Evolutionary conservation across 2,113 vertebrate species (phyloP), one percentile per base, ranked within the genome.

Genomic region (Peromyscus polionotus): DNA sequence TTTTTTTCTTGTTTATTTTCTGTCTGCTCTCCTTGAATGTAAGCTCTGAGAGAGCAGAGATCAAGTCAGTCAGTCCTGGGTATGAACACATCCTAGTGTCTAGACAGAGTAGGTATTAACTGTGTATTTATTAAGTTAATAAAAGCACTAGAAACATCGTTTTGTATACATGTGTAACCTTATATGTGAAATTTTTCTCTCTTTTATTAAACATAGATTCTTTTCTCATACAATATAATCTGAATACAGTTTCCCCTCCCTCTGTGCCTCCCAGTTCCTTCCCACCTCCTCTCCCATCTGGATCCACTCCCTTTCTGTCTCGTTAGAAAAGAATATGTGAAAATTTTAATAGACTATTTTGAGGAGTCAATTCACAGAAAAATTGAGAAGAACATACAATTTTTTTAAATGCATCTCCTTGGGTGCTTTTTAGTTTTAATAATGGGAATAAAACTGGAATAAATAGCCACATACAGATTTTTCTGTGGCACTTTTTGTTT

Each of bases 1-100:
- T 65, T 22, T 86, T 70, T 89, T 75, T 86, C 28, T 57, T 97
- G 97, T 98, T 97, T 97, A 97, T 95, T 97, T 97, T 98, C 97
- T 97, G 97, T 98, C 97, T 98, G 93, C 85, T 81, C 45, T 94
- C 33, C 54, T 91, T 93, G 94, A 95, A 76, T 73, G 80, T 91
- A 97, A 96, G 95, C 85, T 76, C 95, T 93, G 92, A 97, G 57
- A 59, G 45, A 95, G 24, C 28, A 76, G 48, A 63, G 72, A 72
- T 90, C n/a, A 20, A 80, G 81, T 73, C 85, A 68, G 36, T 80
- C 42, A 51, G 51, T 11, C 51, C 26, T 90, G 28, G 77, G 84
- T 54, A 36, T 94, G 94, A 97, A 96, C 88, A 96, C 42, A 63
- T 81, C 42, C 93, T 84, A 42, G 81, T 79, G 95, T 98, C 97